These are phyloP conservation scores for Trypoxylus dichotomus DNA, from an alignment of 1,140 invertebrate genomes.

Conservation along the genomic window DNA sequence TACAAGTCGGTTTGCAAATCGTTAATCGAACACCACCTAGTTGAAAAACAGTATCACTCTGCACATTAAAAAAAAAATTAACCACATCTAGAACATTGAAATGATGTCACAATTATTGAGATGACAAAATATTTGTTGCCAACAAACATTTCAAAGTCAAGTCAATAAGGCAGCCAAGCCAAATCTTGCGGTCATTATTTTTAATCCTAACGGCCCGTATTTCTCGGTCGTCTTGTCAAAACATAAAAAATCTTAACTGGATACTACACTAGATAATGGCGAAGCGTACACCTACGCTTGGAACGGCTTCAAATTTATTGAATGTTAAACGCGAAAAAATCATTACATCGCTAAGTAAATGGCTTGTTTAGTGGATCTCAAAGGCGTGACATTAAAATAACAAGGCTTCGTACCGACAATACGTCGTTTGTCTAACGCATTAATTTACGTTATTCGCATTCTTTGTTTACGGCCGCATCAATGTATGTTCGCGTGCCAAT, in stretches of 20 bases:
- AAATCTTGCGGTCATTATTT: neutral
- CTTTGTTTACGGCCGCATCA: neutral
- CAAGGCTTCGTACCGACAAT: neutral
- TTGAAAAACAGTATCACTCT: no score
- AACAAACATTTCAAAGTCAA: neutral
- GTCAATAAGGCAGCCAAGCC: neutral
- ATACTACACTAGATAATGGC: neutral
- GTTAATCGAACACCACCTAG: no score
- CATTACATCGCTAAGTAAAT: neutral
- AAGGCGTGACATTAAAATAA: neutral
- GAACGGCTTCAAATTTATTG: neutral
- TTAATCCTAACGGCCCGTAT: neutral
- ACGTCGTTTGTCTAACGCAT: neutral
- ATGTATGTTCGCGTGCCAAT: neutral
- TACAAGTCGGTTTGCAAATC: no score
- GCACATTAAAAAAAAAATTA: no score
- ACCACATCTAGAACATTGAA: no score
- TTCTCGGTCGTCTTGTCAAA: neutral
- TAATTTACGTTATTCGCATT: conserved; percentile 7
- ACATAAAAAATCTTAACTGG: neutral
- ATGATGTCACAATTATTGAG: no score
- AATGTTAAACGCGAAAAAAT: neutral
- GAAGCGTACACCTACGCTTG: neutral
- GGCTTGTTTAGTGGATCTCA: neutral
- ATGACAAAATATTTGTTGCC: neutral